Evolutionary conservation across 92 coral and sea anemone species (phyloP).

Genomic region (Ricordea florida): DNA sequence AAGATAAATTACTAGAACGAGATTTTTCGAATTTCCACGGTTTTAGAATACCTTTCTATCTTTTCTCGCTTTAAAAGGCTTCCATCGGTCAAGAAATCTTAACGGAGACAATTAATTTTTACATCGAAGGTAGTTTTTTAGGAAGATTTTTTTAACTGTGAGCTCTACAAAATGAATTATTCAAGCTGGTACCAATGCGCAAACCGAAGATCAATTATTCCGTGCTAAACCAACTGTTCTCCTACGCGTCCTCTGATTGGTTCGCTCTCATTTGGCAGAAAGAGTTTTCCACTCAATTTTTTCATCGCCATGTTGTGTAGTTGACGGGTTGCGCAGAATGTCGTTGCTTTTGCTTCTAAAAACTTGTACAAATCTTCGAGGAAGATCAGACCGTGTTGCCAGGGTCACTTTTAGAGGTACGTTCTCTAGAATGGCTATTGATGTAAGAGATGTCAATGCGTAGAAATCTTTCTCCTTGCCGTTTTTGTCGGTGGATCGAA

Average conservation of each 20-base stretch:
- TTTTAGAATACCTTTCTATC: too few species aligned
- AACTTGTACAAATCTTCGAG: conserved; percentile 96
- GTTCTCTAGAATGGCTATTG: conserved; percentile 21
- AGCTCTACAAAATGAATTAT: conserved; percentile 65
- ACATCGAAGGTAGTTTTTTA: too few species aligned
- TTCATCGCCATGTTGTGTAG: conserved; percentile 87
- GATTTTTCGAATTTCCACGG: too few species aligned
- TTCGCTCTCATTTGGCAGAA: conserved; percentile 22
- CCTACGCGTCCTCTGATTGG: conserved; percentile 76
- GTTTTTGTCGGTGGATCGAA: conserved; percentile 27
- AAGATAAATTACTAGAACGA: too few species aligned
- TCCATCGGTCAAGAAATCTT: too few species aligned
- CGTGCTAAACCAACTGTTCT: conserved; percentile 61
- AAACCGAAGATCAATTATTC: conserved; percentile 75
- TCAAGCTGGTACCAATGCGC: conserved; percentile 46
- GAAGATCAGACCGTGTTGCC: conserved; percentile 96
- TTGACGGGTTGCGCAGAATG: conserved; percentile 70
- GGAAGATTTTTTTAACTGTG: too few species aligned
- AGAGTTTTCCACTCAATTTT: conserved; percentile 61
- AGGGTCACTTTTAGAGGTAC: conserved; percentile 98
- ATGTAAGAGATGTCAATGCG: conserved; percentile 19
- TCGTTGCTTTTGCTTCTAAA: conserved; percentile 87
- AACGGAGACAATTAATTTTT: too few species aligned
- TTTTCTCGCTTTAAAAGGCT: too few species aligned
- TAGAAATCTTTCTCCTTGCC: background rate